Conservation (phyloP, 1,140 invertebrate genomes). For the Meloidogyne hapla region DNA sequence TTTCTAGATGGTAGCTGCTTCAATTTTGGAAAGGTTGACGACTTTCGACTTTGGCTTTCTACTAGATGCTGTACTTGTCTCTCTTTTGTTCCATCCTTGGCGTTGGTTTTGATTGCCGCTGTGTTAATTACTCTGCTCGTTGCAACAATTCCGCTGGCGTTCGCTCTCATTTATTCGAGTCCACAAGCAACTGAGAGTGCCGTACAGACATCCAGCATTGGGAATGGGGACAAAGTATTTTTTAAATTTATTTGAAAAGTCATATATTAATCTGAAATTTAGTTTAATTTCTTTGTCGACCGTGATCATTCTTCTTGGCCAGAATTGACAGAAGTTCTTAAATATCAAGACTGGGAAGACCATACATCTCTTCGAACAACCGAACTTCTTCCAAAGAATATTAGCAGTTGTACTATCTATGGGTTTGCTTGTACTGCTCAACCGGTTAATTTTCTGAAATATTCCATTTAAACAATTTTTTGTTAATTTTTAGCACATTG, state of each 20-base stretch:
- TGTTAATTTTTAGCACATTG: constrained; percentile 22
- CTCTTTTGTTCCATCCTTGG: constrained; percentile 44
- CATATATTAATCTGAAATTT: neutral
- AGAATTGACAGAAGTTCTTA: constrained; percentile 8
- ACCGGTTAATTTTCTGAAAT: constrained; percentile 37
- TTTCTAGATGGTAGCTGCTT: constrained; percentile 13
- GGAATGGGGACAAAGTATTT: constrained; percentile 8
- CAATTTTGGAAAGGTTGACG: constrained; percentile 32
- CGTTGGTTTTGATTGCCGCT: constrained; percentile 39
- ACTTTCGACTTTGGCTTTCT: constrained; percentile 32
- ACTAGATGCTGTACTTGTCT: constrained; percentile 45
- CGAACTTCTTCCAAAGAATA: constrained; percentile 39
- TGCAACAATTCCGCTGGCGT: constrained; percentile 41
- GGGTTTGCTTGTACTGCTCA: constrained; percentile 42
- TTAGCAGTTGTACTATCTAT: constrained; percentile 39
- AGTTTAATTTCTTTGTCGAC: neutral
- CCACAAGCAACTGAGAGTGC: neutral
- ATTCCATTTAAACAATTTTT: neutral
- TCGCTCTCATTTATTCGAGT: constrained; percentile 42
- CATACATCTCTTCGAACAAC: neutral
- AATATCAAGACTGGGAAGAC: constrained; percentile 23
- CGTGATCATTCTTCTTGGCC: constrained; percentile 17
- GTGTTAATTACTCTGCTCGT: constrained; percentile 40
- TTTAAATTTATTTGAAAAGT: constrained; percentile 5
- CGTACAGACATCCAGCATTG: neutral